Base-by-base conservation (phyloP, 2,888 invertebrate genomes). In the Anagyrus pseudococci region DNA sequence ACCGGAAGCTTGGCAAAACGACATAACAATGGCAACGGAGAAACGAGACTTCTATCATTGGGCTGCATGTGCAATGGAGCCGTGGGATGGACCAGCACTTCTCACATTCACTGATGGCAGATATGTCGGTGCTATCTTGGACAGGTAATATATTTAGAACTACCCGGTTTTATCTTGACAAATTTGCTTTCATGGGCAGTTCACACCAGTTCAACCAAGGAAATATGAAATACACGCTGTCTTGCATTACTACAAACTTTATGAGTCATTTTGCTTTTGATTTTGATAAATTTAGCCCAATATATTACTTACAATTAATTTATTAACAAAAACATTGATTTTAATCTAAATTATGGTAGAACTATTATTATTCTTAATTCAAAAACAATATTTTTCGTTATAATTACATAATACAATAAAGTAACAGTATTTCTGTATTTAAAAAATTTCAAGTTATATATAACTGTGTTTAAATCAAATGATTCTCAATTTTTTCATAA, bases 1-100 rank as follows among this genome's bases (percentile, higher is more conserved):
- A 47, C 98, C 98, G 0, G 98, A 98, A 82, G 98, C 98, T 0
- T 98, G 98, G 98, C 97, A 98, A 82, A 95, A 96, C 78, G 97
- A 95, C 79, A 83, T 87, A 65, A 91, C 92, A 25, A 99, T 99
- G 98, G 86, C 92, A 1, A 86, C 88, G 67, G 94, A 94, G 76
- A 98, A 97, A 82, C 88, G 93, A 54, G 93, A 95, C 77, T 99
- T 96, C 81, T 99, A 99, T 83, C 92, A 94, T 71, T 99, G 98
- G 98, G 93, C 96, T 15, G 92, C 96, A 0, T 98, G 93, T 77
- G 93, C 91, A 19, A 99, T 99, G 98, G 99, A 99, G 80, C 98
- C 99, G 0, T 99, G 99, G 99, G 99, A 99, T 82, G 99, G 99
- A 26, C 93, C 94, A 1, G 99, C 99, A 1, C 84, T 99, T 66